These are phyloP conservation scores for Drosophila meridiana DNA, from an alignment of 2,888 invertebrate species.

Conservation along the genomic window DNA sequence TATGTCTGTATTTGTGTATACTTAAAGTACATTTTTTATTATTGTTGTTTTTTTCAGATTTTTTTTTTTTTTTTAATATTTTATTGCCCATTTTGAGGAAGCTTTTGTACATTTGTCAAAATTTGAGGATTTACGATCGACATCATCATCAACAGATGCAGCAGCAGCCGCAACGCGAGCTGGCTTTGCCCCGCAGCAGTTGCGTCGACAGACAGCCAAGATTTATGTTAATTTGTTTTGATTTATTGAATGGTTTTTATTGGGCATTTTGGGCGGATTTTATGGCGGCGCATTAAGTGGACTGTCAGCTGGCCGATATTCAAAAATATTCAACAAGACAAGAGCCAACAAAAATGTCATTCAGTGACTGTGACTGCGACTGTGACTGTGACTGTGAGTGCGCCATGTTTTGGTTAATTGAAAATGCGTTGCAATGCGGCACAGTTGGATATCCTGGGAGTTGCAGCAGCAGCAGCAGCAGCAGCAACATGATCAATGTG, in stretches of 20 bases:
- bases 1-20: conserved; percentile 2
- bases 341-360: neutral
- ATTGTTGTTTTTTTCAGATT: conserved; percentile 5
- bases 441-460: conserved; percentile 70
- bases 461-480: conserved; percentile 17
- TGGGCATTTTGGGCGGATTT: conserved; percentile 63
- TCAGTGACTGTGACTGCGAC: neutral
- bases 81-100: conserved; percentile 75
- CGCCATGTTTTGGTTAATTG: conserved; percentile 77
- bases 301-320: conserved; percentile 60
- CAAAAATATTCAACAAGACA: conserved; percentile 19
- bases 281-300: conserved; percentile 61
- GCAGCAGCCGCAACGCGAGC: conserved; percentile 7
- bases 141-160: conserved; percentile 74
- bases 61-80: conserved; percentile 69
- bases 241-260: conserved; percentile 82
- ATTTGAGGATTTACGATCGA: conserved; percentile 79
- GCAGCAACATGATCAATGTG: conserved; percentile 71
- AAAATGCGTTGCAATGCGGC: conserved; percentile 74
- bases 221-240: conserved; percentile 81
- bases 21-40: conserved; percentile 49
- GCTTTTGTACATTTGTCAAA: conserved; percentile 79
- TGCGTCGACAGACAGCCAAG: conserved; percentile 69
- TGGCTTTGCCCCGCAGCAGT: conserved; percentile 10
- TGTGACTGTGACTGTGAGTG: neutral